phyloP scores from a whole-genome alignment of 2,113 vertebrate species.

The Paedocypris sp. region DNA sequence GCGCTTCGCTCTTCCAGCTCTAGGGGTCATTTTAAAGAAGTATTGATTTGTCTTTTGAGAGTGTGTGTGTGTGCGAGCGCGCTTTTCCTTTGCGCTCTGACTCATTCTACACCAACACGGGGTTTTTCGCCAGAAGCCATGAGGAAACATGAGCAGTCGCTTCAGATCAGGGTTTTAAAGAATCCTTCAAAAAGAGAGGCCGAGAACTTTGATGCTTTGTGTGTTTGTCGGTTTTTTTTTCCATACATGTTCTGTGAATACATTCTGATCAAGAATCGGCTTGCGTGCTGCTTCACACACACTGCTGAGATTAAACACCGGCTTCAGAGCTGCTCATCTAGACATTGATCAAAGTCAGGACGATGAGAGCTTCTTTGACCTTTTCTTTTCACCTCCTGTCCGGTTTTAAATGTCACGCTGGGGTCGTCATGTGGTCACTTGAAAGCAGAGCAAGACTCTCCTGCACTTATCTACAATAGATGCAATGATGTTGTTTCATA shows the following conservation, averaged over 20 bases:
- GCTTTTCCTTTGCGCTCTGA: constrained; percentile 27
- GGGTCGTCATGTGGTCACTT: background rate
- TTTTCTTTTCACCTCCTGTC: constrained; percentile 9
- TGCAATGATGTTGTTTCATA: too few relatives aligned
- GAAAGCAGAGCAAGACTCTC: background rate
- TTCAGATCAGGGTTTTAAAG: constrained; percentile 8
- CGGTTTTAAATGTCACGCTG: background rate
- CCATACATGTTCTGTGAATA: background rate
- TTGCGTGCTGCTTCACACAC: background rate
- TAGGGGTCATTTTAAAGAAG: constrained; percentile 26
- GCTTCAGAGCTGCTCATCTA: background rate
- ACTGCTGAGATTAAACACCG: background rate
- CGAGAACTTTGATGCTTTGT: background rate
- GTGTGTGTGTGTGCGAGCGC: background rate
- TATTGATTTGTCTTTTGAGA: constrained; percentile 29
- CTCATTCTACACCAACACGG: constrained; percentile 38
- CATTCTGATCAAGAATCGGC: background rate
- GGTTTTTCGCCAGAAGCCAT: constrained; percentile 16
- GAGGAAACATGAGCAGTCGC: background rate
- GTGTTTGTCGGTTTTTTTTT: background rate
- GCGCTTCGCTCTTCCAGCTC: constrained; percentile 31
- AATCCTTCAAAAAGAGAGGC: background rate
- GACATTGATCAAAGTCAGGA: constrained; percentile 1
- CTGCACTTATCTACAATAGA: too few relatives aligned
- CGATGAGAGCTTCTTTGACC: background rate